Evolutionary conservation across 2,113 vertebrate species (phyloP).

Genomic region (Nesoenas mayeri): DNA sequence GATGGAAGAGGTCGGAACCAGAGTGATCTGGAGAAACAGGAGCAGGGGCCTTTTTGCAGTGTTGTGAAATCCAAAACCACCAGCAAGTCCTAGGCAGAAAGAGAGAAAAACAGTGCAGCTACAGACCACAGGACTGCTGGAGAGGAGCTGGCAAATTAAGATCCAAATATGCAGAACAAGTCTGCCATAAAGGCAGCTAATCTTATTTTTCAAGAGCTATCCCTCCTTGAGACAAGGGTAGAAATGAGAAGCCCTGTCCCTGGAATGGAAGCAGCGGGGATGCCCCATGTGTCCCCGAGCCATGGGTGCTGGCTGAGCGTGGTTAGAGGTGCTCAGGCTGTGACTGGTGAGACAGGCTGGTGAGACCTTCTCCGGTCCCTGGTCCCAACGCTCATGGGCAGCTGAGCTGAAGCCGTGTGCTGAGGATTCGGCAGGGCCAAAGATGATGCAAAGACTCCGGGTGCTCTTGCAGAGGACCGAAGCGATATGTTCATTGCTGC

Average conservation of each 20-base stretch:
- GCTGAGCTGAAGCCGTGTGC: rapidly evolving
- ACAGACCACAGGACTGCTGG: neutral
- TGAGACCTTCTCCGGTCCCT: neutral
- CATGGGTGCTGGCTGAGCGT: neutral
- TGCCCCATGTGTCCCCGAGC: rapidly evolving
- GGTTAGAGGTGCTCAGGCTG: neutral
- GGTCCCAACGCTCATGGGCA: rapidly evolving
- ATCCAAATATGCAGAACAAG: neutral
- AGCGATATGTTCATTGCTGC: neutral
- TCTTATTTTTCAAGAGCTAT: neutral
- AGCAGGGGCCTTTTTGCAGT: neutral
- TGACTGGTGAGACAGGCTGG: neutral
- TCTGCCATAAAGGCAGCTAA: neutral
- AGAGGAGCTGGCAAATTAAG: neutral
- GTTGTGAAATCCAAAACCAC: constrained; percentile 54
- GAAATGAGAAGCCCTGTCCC: neutral
- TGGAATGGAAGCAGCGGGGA: rapidly evolving
- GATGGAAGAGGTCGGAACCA: neutral
- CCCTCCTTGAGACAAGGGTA: neutral
- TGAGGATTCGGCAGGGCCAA: neutral
- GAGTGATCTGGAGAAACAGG: neutral
- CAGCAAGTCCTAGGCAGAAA: neutral
- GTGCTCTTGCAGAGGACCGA: neutral
- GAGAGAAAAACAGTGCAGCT: neutral
- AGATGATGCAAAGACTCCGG: neutral